These are phyloP conservation scores for Oceanodroma leucorhoa DNA, from an alignment of 2,797 vertebrate species.

Conservation along the genomic window DNA sequence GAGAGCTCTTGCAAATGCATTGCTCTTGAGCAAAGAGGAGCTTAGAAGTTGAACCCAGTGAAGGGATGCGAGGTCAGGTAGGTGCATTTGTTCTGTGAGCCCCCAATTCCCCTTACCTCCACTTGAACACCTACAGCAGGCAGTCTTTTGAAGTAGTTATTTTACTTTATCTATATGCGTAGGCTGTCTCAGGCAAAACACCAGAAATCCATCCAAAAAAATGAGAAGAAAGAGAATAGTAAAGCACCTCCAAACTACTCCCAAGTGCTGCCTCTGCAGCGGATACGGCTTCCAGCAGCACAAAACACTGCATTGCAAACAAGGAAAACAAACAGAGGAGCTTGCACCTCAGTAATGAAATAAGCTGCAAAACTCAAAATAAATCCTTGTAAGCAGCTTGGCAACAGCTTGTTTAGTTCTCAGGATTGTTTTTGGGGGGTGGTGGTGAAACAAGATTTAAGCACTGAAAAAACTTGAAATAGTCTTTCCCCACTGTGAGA, in stretches of 20 bases:
- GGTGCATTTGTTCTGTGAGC: neutral
- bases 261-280: neutral
- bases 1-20: neutral
- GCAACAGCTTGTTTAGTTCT: neutral
- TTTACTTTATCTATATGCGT: neutral
- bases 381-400: neutral
- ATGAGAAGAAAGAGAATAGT: neutral
- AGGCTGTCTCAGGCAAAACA: neutral
- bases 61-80: neutral
- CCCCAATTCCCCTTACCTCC: neutral
- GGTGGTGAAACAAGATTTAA: neutral
- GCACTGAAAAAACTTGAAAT: neutral
- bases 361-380: neutral
- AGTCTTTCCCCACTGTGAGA: neutral
- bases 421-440: neutral
- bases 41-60: neutral
- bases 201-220: neutral
- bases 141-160: neutral
- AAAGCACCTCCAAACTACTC: neutral
- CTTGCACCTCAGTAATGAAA: neutral
- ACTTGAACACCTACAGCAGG: neutral
- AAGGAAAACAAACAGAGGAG: neutral
- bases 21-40: neutral
- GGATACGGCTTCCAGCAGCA: constrained; percentile 3
- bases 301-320: neutral